phyloP scores from a whole-genome alignment of 1,140 invertebrate species.

The Diachasma alloeum region DNA sequence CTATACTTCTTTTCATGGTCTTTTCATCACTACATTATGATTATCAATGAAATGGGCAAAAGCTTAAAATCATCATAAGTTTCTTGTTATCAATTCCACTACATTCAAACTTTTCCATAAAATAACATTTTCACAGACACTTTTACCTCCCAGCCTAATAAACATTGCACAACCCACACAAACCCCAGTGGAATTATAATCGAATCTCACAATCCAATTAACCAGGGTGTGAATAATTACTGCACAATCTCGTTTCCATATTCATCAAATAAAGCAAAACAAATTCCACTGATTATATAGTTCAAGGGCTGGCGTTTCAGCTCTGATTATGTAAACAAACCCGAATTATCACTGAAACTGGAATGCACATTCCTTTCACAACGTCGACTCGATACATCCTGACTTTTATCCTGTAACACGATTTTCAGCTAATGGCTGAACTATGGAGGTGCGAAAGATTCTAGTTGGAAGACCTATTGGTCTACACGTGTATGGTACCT shows the following conservation, averaged over 20 bases:
- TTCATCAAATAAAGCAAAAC: neutral
- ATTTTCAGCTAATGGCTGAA: neutral
- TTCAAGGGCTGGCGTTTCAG: neutral
- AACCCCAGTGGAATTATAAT: neutral
- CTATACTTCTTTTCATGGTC: too few relatives aligned
- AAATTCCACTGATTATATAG: neutral
- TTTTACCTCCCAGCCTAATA: neutral
- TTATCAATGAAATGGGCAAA: too few relatives aligned
- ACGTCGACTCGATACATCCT: neutral
- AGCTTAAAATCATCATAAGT: too few relatives aligned
- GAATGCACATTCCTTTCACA: neutral
- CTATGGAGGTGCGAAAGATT: neutral
- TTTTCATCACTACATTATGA: too few relatives aligned
- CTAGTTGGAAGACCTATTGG: neutral
- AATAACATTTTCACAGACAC: neutral
- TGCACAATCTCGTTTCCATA: neutral
- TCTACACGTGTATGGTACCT: conserved; percentile 12
- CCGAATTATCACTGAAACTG: neutral
- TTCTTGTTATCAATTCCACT: too few relatives aligned
- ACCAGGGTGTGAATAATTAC: neutral
- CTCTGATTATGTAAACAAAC: neutral
- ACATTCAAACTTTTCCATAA: too few relatives aligned
- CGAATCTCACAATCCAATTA: neutral
- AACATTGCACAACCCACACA: neutral
- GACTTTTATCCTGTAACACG: conserved; percentile 1